Evolutionary conservation across 2,797 vertebrate genomes (phyloP).

Genomic region (Cyclura pinguis): DNA sequence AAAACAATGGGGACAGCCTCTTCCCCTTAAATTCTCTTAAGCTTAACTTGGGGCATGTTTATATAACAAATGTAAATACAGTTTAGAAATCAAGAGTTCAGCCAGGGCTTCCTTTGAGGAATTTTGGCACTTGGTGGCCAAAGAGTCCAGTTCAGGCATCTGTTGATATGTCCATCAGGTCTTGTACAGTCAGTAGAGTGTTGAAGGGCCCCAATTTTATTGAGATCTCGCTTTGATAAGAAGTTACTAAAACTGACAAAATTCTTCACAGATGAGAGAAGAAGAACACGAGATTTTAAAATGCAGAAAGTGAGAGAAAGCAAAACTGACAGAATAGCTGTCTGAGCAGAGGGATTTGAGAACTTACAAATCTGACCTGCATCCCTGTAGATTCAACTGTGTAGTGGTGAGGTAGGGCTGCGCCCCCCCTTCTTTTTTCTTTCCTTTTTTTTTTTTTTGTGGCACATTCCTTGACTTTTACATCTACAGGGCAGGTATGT

Average conservation of each 20-base stretch:
- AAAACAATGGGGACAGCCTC: neutral
- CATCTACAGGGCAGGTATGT: neutral
- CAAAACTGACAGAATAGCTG: too few species aligned
- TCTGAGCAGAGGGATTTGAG: too few species aligned
- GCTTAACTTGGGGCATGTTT: neutral
- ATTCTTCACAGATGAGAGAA: too few species aligned
- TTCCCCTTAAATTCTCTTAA: neutral
- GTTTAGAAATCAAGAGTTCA: neutral
- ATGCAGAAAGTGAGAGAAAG: too few species aligned
- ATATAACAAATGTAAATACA: neutral
- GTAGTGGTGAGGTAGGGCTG: neutral
- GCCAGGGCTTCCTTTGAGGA: neutral
- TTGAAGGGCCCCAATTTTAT: too few species aligned
- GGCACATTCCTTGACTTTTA: neutral
- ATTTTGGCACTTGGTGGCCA: neutral
- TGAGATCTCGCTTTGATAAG: too few species aligned
- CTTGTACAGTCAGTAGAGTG: too few species aligned
- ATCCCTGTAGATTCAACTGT: neutral
- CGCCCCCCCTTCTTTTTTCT: too few species aligned
- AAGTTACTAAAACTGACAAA: too few species aligned
- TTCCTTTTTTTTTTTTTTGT: neutral
- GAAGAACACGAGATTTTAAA: too few species aligned
- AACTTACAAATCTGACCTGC: too few species aligned
- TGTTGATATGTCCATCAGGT: too few species aligned
- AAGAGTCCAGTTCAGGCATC: neutral